Base-by-base conservation (phyloP, 1,140 invertebrate genomes). In the Tetramorium parvispinum region DNA sequence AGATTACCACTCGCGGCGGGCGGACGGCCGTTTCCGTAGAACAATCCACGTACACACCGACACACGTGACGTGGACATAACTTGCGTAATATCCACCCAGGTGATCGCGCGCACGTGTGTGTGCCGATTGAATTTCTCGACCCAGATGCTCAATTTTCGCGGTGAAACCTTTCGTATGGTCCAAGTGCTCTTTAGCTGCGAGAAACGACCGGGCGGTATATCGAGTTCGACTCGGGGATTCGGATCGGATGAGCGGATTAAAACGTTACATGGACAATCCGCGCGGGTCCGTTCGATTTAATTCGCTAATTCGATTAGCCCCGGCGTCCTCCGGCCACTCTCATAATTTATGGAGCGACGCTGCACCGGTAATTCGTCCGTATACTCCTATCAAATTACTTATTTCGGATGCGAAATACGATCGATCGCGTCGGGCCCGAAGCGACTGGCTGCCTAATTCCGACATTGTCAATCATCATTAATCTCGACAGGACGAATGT, bases 251-350 rank as follows among this genome's bases (percentile, higher is more conserved):
- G 71, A 85, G 37, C 82, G 82, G 82, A 63, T 85, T 85, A 78
- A 85, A 85, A 78, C 46, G 82, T 78, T 78, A 85, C 82, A 83
- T 10, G 51, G 53, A 59, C 79, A 83, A 83, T 78, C 73, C 82
- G 82, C 71, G 49, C 82, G 32, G 73, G 8, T 51, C 73, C 57
- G 82, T 78, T 85, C 73, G 46, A 85, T 85, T 85, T 85, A 75
- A 85, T 85, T 85, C 73, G 57, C 73, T 85, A 85, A 85, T 85
- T 85, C 82, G 82, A 85, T 85, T 85, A 85, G 40, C 7, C 21
- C 57, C 82, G 21, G 32, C 57, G 21, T 75, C 32, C 46, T 55
- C 32, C 75, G 73, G 46, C 21, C 27, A 46, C 24, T 65, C 73
- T 85, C 71, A 85, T 85, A 78, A 85, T 78, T 85, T 85, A 85